These are phyloP conservation scores for Iphiclides podalirius DNA, from an alignment of 2,888 invertebrate species.

Conservation along the genomic window DNA sequence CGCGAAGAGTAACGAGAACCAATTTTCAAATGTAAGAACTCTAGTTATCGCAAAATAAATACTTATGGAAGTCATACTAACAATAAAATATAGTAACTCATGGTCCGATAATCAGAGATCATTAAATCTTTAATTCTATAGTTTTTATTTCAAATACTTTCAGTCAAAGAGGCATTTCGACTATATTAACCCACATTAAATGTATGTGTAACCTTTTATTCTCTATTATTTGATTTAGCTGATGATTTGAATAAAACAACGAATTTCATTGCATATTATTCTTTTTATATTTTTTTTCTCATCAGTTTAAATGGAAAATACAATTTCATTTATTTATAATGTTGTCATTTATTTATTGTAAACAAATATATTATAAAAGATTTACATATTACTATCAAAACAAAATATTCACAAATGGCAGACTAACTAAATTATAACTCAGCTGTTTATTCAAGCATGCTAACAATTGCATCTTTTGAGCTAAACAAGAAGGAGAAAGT, in stretches of 20 bases:
- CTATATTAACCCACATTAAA: no score
- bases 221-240: no score
- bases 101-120: no score
- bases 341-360: slow-evolving; percentile 80
- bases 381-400: slow-evolving; percentile 81
- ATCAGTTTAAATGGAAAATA: slow-evolving; percentile 81
- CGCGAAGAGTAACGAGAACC: no score
- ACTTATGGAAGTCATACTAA: no score
- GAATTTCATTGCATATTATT: slow-evolving; percentile 77
- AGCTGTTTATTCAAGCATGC: slow-evolving; percentile 76
- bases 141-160: no score
- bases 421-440: slow-evolving; percentile 79
- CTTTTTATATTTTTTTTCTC: slow-evolving; percentile 80
- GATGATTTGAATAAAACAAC: slow-evolving; percentile 76
- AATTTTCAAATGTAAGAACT: no score
- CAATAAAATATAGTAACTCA: no score
- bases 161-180: no score
- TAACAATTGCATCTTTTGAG: slow-evolving; percentile 80
- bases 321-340: slow-evolving; percentile 80
- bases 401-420: slow-evolving; percentile 81
- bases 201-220: no score
- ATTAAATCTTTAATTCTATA: no score
- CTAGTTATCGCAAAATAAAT: no score
- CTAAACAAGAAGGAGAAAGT: slow-evolving; percentile 77
- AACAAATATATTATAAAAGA: slow-evolving; percentile 81